phyloP scores from a whole-genome alignment of 2,113 vertebrate species.

The Gambusia holbrooki region DNA sequence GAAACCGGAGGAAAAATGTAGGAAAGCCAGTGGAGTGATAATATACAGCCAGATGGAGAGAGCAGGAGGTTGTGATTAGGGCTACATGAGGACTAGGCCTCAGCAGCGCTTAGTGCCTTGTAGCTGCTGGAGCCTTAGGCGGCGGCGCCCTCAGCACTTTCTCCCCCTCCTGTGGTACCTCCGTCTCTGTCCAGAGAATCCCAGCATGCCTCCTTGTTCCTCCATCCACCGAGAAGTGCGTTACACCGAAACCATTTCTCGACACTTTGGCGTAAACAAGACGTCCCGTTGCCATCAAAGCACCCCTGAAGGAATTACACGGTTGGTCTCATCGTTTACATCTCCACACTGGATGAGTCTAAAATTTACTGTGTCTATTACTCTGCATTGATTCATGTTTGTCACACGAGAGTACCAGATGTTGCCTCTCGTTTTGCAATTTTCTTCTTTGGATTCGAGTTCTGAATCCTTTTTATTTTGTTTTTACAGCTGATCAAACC shows the following conservation, averaged over 20 bases:
- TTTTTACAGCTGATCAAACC: conserved; percentile 27
- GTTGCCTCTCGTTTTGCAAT: conserved; percentile 32
- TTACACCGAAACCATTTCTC: conserved; percentile 58
- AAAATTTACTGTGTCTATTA: conserved; percentile 45
- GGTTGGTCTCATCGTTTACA: conserved; percentile 61
- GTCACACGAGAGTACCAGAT: conserved; percentile 50
- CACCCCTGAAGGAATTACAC: conserved; percentile 68
- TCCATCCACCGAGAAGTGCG: conserved; percentile 22
- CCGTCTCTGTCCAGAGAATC: conserved; percentile 57
- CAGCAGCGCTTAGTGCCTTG: conserved; percentile 49
- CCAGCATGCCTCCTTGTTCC: conserved; percentile 53
- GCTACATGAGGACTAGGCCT: conserved; percentile 60
- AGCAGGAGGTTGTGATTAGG: conserved; percentile 74
- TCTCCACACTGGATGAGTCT: conserved; percentile 48
- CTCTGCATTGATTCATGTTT: conserved; percentile 25
- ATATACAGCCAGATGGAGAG: conserved; percentile 75
- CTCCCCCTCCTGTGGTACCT: conserved; percentile 44
- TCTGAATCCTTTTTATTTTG: neutral
- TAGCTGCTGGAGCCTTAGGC: conserved; percentile 57
- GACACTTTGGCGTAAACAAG: conserved; percentile 69
- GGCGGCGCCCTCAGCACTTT: conserved; percentile 35
- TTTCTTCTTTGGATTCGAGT: conserved; percentile 28
- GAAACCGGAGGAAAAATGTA: conserved; percentile 46
- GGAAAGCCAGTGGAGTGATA: conserved; percentile 61
- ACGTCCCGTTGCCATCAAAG: conserved; percentile 57